phyloP scores from a whole-genome alignment of 2,888 invertebrate species.

The Papilio protenor region DNA sequence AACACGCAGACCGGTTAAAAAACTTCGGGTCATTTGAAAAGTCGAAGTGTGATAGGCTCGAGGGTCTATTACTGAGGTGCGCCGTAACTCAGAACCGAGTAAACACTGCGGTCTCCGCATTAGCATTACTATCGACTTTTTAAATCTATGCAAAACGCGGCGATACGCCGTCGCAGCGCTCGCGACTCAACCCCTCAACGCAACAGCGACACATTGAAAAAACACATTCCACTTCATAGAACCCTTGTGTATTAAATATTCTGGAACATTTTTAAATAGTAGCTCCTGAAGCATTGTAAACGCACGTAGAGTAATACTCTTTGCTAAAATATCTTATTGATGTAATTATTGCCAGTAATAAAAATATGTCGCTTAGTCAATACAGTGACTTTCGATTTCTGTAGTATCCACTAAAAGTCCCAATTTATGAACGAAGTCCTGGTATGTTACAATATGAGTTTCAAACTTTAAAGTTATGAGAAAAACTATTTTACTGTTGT shows the following conservation, averaged over 20 bases:
- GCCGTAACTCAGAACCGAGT: slow-evolving; percentile 81
- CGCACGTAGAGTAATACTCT: neutral
- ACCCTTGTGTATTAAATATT: slow-evolving; percentile 66
- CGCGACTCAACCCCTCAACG: slow-evolving; percentile 67
- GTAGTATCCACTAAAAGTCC: neutral
- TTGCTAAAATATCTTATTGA: neutral
- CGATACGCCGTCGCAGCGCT: slow-evolving; percentile 74
- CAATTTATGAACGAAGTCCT: neutral
- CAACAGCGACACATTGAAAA: slow-evolving; percentile 56
- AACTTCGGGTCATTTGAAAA: slow-evolving; percentile 55
- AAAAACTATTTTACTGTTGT: neutral
- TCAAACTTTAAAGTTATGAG: neutral
- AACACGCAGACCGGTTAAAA: slow-evolving; percentile 53
- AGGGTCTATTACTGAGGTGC: slow-evolving; percentile 75
- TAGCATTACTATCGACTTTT: slow-evolving; percentile 83
- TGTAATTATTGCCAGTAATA: neutral
- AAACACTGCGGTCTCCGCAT: slow-evolving; percentile 78
- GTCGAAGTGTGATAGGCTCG: slow-evolving; percentile 74
- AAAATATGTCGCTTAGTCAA: neutral
- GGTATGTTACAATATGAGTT: neutral
- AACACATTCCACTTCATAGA: slow-evolving; percentile 77
- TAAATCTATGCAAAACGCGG: slow-evolving; percentile 84
- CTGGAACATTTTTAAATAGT: slow-evolving; percentile 3
- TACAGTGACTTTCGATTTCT: neutral
- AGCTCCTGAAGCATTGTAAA: neutral